Evolutionary conservation across 2,888 invertebrate genomes (phyloP).

Genomic region (Drosophila helvetica): DNA sequence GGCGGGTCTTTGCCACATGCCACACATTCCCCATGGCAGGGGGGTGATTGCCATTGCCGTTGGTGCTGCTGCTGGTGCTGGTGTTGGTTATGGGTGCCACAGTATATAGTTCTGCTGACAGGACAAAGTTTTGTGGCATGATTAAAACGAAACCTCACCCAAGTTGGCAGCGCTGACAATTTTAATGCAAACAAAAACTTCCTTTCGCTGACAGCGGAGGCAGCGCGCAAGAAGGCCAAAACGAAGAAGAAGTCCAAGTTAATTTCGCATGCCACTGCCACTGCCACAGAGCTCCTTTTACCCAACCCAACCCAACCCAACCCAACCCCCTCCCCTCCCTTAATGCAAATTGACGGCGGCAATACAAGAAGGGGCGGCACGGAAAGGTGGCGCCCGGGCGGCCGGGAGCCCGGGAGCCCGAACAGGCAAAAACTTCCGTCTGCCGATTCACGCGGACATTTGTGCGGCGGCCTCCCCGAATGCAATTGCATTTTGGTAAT

Average conservation of each 20-base stretch:
- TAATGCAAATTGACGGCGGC: constrained; percentile 34
- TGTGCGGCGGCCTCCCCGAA: constrained; percentile 47
- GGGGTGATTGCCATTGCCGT: too few species aligned
- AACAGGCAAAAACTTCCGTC: constrained; percentile 2
- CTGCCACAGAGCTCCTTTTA: constrained; percentile 9
- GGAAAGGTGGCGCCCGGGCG: constrained; percentile 10
- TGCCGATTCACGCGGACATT: constrained; percentile 66
- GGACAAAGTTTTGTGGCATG: constrained; percentile 48
- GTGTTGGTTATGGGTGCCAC: too few species aligned
- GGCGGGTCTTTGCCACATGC: constrained; percentile 7
- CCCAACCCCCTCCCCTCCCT: constrained; percentile 12
- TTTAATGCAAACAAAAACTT: constrained; percentile 65
- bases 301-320: too few species aligned
- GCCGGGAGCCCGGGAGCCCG: too few species aligned
- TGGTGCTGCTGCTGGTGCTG: too few species aligned
- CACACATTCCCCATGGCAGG: neutral
- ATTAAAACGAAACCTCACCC: constrained; percentile 54
- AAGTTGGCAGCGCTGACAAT: constrained; percentile 62
- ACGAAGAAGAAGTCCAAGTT: constrained; percentile 44
- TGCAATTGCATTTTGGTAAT: constrained; percentile 80
- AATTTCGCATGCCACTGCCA: constrained; percentile 45
- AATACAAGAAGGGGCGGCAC: constrained; percentile 24
- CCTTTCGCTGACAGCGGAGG: constrained; percentile 7
- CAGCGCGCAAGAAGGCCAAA: constrained; percentile 16
- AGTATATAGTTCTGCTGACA: constrained; percentile 19